Evolutionary conservation across 2,888 invertebrate species (phyloP).

Genomic region (Mechanitis mazaeus): DNA sequence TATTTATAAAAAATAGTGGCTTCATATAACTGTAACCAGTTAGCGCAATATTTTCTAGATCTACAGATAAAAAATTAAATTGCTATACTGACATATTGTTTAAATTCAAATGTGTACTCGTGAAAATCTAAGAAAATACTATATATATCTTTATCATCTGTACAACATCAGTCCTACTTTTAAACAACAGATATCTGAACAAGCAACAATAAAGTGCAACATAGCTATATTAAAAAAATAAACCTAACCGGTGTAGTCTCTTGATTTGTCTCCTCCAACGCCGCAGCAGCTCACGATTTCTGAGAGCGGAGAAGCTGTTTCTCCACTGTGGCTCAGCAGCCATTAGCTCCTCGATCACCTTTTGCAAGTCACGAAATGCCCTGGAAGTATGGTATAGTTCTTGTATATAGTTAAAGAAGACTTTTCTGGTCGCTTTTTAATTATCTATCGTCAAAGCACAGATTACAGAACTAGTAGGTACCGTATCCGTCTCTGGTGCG

Average conservation of each 20-base stretch:
- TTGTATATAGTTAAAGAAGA: neutral
- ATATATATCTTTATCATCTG: no score
- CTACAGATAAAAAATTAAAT: no score
- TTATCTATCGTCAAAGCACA: neutral
- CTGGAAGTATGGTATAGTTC: conserved; percentile 36
- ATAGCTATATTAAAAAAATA: neutral
- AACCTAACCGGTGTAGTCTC: conserved; percentile 77
- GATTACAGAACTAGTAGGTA: conserved; percentile 25
- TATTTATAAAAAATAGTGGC: no score
- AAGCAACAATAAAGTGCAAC: neutral
- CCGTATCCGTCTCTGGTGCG: conserved; percentile 74
- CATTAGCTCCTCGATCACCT: conserved; percentile 89
- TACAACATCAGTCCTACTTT: no score
- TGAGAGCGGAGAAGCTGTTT: conserved; percentile 82
- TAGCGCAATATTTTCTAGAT: no score
- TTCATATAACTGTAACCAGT: no score
- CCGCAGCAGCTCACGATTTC: conserved; percentile 89
- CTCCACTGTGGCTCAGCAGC: conserved; percentile 90
- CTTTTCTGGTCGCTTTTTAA: neutral
- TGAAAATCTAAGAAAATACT: no score
- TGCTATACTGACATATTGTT: no score
- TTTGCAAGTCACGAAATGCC: conserved; percentile 90
- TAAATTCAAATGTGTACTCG: no score
- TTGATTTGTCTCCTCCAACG: conserved; percentile 93
- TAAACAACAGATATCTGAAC: no score